Percentiles rank a stretch among this genome's conserved stretches.
Conservation (phyloP, 2,888 invertebrate genomes). For the Clunio marinus region DNA sequence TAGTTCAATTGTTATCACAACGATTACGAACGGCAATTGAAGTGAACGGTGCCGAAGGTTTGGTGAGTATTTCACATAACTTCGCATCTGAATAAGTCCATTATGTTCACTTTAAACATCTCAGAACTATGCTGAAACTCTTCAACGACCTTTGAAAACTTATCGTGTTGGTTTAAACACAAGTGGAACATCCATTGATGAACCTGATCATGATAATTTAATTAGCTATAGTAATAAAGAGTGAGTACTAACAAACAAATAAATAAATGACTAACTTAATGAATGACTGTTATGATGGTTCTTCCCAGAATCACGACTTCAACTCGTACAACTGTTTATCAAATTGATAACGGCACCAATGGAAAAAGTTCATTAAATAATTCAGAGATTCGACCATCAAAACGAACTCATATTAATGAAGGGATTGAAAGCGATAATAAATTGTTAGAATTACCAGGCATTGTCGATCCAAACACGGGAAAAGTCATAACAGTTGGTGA, state of each 20-base stretch:
- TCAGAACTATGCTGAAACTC: conserved; percentile 52
- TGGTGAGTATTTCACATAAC: conserved; percentile 51
- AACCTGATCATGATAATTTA: conserved; percentile 48
- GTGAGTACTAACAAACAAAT: conserved; percentile 45
- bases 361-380: conserved; percentile 57
- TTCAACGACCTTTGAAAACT: conserved; percentile 51
- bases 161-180: conserved; percentile 50
- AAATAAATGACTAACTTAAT: conserved; percentile 40
- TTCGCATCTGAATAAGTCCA: too few species aligned
- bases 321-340: conserved; percentile 36
- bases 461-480: conserved; percentile 80
- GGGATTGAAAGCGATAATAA: conserved; percentile 58
- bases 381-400: conserved; percentile 69
- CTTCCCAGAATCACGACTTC: conserved; percentile 21
- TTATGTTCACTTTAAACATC: background rate
- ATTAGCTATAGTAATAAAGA: conserved; percentile 51
- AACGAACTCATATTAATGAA: conserved; percentile 68
- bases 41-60: conserved; percentile 51
- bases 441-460: conserved; percentile 72
- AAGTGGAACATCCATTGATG: conserved; percentile 45
- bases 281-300: conserved; percentile 34
- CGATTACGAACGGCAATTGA: conserved; percentile 51
- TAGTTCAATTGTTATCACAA: conserved; percentile 51
- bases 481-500: conserved; percentile 86
- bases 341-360: conserved; percentile 53